These are phyloP conservation scores for Megalonaias nervosa DNA, from an alignment of 1,140 invertebrate species.

Conservation along the genomic window DNA sequence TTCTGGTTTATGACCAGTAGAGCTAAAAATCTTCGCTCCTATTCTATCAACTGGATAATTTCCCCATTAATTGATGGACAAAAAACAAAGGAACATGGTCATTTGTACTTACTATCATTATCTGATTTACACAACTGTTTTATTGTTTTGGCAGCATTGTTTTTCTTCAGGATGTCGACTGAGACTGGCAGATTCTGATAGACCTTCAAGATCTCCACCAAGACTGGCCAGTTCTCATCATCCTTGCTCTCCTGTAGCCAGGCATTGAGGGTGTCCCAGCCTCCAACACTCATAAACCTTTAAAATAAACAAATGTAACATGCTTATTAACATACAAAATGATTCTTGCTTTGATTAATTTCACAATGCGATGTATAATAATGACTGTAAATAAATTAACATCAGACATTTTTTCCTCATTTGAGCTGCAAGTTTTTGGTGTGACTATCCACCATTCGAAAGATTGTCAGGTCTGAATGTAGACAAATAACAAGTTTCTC, in stretches of 20 bases:
- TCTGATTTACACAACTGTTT: slow-evolving; percentile 89
- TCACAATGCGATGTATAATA: too few relatives aligned
- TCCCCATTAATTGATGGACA: not conserved
- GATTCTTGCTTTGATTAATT: too few relatives aligned
- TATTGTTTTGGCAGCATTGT: slow-evolving; percentile 91
- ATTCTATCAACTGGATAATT: too few relatives aligned
- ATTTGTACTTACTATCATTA: slow-evolving; percentile 78
- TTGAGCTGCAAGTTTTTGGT: too few relatives aligned
- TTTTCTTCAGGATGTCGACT: slow-evolving; percentile 89
- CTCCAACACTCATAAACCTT: slow-evolving; percentile 90
- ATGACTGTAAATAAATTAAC: too few relatives aligned
- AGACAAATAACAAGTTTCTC: too few relatives aligned
- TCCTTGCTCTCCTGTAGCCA: slow-evolving; percentile 91
- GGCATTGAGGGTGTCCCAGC: slow-evolving; percentile 89
- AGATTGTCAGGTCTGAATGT: too few relatives aligned
- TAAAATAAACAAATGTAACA: slow-evolving; percentile 22
- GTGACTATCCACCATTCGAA: too few relatives aligned
- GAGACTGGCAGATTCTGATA: slow-evolving; percentile 89
- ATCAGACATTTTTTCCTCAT: too few relatives aligned
- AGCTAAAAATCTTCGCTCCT: too few relatives aligned
- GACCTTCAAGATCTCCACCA: slow-evolving; percentile 88
- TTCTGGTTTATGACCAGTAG: too few relatives aligned
- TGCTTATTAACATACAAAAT: too few relatives aligned
- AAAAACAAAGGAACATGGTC: not conserved
- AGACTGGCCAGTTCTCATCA: slow-evolving; percentile 87